These are phyloP conservation scores for Tromatobia lineatoria DNA, from an alignment of 2,888 invertebrate species.

Conservation along the genomic window DNA sequence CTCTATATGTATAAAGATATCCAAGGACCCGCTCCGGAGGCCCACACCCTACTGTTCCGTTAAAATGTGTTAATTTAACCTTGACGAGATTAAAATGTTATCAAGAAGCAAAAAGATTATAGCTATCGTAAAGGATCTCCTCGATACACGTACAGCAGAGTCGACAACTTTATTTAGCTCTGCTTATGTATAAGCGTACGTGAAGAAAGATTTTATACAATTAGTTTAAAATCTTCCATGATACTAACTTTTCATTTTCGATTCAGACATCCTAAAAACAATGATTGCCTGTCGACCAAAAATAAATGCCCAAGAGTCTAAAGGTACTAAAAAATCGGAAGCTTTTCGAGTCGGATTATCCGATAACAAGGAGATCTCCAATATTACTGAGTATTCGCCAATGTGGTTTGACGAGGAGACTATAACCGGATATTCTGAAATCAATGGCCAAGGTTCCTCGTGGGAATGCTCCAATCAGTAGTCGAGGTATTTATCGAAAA, in stretches of 20 bases:
- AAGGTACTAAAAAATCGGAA: no score
- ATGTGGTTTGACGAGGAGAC: background rate
- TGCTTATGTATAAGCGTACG: background rate
- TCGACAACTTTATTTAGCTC: background rate
- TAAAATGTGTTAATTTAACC: constrained; percentile 36
- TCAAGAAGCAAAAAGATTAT: background rate
- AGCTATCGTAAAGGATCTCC: constrained; percentile 7
- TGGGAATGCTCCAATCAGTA: background rate
- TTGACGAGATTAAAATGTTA: constrained; percentile 36
- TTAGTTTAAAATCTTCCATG: background rate
- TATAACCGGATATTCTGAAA: constrained; percentile 7
- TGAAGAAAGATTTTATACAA: no score
- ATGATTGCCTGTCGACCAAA: no score
- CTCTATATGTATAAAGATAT: constrained; percentile 30
- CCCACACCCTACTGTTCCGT: background rate
- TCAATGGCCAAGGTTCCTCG: background rate
- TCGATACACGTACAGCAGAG: background rate
- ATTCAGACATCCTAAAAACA: background rate
- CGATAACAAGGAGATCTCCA: background rate
- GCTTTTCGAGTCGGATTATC: background rate
- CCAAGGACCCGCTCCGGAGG: background rate
- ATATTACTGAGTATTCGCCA: background rate
- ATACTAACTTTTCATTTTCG: background rate
- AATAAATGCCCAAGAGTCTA: no score
- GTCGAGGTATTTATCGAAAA: background rate